Evolutionary conservation across 2,113 vertebrate species (phyloP), one percentile per base, ranked within the genome.

Genomic region (Pedetes capensis): DNA sequence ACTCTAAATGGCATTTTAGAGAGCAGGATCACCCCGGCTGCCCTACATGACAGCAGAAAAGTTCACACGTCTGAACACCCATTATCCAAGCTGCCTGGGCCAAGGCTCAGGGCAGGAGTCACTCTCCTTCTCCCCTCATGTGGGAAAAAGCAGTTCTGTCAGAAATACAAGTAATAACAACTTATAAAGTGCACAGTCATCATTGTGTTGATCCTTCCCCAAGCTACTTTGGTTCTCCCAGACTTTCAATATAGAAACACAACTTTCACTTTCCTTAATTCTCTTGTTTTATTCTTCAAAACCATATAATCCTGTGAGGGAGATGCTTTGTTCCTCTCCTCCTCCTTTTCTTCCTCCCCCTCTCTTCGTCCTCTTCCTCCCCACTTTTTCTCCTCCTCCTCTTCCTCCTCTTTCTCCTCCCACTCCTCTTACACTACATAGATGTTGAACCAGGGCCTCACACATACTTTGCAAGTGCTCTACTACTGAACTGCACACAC

Each of bases 1-100:
- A 81, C 59, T n/a, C 34, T 55, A 88, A 87, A 39, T 83, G 89
- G 63, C 75, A 83, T 94, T 82, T 84, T 32, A 79, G 42, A 96
- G 82, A 87, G 34, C 32, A 89, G 42, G 69, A 53, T 84, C 81
- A 72, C 53, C 2, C 0, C 18, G 23, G 22, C 72, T 44, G 49
- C 80, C 78, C 89, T 76, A 23, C 12, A 32, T 55, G 57, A 34
- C 23, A 27, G 37, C n/a, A 63, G 80, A n/a, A 72, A 95, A 87
- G 61, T 75, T 83, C 80, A 71, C 8, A 9, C 25, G 13, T 69
- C 88, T 79, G 81, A 88, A 78, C 44, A 25, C 5, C 75, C 89
- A 72, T 80, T 82, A 92, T 75, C 69, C 17, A 25, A 69, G 86
- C 57, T 23, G 16, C 20, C 47, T 1, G 4, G 22, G 80, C 53